Conservation (phyloP, 2,888 invertebrate genomes). For the Clusia tigrina region DNA sequence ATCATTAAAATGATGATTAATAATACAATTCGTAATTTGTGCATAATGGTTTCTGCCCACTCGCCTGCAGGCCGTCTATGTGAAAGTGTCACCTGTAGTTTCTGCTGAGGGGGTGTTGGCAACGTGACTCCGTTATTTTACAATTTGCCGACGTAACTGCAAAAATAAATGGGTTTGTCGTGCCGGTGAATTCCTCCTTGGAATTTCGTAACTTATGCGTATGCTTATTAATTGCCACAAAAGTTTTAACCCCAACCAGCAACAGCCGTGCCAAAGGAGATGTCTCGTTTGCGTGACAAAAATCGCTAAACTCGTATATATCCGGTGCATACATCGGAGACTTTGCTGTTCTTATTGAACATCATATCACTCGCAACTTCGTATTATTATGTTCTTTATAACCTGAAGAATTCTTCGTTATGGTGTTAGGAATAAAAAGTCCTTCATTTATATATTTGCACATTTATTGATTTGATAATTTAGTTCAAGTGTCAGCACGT, state of each 20-base stretch:
- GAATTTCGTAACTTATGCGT: slow-evolving; percentile 52
- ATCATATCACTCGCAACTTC: no score
- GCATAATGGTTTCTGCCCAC: not conserved
- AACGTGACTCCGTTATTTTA: not conserved
- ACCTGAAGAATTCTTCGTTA: no score
- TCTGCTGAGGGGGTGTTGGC: not conserved
- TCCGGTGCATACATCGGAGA: no score
- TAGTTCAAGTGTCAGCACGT: no score
- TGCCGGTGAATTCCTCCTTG: slow-evolving; percentile 43
- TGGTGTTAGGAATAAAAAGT: no score
- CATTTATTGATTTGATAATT: no score
- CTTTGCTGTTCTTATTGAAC: no score
- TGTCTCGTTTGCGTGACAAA: no score
- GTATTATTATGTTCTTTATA: no score
- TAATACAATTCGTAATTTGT: slow-evolving; percentile 29
- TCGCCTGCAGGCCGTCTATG: slow-evolving; percentile 34
- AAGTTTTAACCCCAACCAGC: slow-evolving; percentile 50
- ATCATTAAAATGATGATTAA: no score
- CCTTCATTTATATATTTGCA: no score
- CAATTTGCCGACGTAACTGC: slow-evolving; percentile 1
- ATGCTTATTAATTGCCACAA: slow-evolving; percentile 57
- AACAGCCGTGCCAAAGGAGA: slow-evolving; percentile 28
- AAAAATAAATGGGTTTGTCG: not conserved
- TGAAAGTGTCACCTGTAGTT: slow-evolving; percentile 49
- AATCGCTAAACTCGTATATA: no score